Base-by-base conservation (phyloP, 2,797 vertebrate genomes). In the Kryptolebias ocellatus region DNA sequence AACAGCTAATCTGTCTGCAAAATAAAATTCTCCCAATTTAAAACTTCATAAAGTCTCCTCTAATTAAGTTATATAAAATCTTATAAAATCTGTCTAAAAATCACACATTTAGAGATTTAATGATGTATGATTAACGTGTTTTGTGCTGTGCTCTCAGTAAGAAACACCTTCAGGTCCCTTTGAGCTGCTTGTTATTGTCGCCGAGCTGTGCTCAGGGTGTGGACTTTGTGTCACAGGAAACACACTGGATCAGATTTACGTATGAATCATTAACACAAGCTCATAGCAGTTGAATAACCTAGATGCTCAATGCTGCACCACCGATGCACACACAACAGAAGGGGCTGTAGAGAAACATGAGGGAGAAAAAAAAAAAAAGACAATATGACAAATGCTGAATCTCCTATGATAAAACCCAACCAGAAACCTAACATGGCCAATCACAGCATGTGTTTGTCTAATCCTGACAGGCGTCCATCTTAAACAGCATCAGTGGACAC, bases 261-360 rank as follows among this genome's bases (percentile, higher is more conserved):
- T 60, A 64, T 53, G 53, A 84, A 72, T 80, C 72, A 79, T 63
- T 45, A 50, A 58, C 64, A 67, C 20, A 53, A 37, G 67, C 54
- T 71, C 52, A 39, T 7, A 55, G 49, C 50, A 62, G 55, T 70
- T 64, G 39, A 47, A 53, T 65, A 78, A 81, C 67, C 14, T 53
- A n/a, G 27, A 63, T 61, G 60, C 39, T 61, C 28, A 53, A 6
- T 45, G 52, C 20, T 54, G 58, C n/a, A 64, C 52, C 7, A 47
- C 17, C 53, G 14, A 60, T 52, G 45, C 53, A 60, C 4, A 71
- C 24, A 61, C 42, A 34, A 54, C 42, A 46, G 15, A 46, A 14
- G 5, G 15, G 12, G 10, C 60, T 14, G 14, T 45, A 53, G 27
- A 27, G n/a, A 16, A 53, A 55, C 51, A 37, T 15, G 45, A 4